Percentiles rank a stretch among this genome's conserved stretches.
Conservation (phyloP, 2,797 vertebrate species). For the Petrocephalus sullivani region DNA sequence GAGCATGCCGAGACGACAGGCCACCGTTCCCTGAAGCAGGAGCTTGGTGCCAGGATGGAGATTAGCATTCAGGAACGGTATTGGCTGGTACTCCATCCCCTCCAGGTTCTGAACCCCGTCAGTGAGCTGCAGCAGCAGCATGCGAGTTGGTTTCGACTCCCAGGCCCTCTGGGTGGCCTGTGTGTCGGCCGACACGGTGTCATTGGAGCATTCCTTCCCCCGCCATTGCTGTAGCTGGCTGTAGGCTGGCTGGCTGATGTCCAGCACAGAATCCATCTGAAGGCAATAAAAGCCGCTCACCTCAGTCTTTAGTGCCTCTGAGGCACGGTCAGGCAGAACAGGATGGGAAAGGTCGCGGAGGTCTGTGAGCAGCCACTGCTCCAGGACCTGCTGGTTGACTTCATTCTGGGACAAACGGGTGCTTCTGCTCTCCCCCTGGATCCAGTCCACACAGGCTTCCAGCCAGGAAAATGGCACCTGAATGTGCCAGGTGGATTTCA, state of each 20-base stretch:
- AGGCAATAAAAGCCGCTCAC: conserved; percentile 78
- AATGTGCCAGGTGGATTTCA: conserved; percentile 75
- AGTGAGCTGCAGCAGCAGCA: conserved; percentile 88
- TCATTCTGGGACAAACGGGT: conserved; percentile 58
- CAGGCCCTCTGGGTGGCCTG: conserved; percentile 74
- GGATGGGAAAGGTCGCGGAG: conserved; percentile 79
- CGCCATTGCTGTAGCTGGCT: conserved; percentile 78
- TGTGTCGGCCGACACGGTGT: conserved; percentile 76
- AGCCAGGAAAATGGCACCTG: conserved; percentile 82
- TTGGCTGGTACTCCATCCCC: conserved; percentile 83
- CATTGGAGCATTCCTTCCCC: conserved; percentile 76
- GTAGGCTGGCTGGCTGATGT: conserved; percentile 87
- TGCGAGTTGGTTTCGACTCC: conserved; percentile 79
- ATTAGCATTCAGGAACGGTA: conserved; percentile 67
- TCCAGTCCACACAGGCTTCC: conserved; percentile 87
- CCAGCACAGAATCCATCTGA: conserved; percentile 87
- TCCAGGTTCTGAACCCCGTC: conserved; percentile 86
- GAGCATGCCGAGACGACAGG: conserved; percentile 81
- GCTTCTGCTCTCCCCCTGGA: conserved; percentile 74
- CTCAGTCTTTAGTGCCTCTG: conserved; percentile 70
- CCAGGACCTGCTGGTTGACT: conserved; percentile 82
- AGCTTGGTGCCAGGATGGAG: conserved; percentile 89
- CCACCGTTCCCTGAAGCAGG: conserved; percentile 72
- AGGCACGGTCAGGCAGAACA: conserved; percentile 73
- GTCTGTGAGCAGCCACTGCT: conserved; percentile 93